These are phyloP conservation scores for Chelon auratus DNA, from an alignment of 2,797 vertebrate species.

Conservation along the genomic window DNA sequence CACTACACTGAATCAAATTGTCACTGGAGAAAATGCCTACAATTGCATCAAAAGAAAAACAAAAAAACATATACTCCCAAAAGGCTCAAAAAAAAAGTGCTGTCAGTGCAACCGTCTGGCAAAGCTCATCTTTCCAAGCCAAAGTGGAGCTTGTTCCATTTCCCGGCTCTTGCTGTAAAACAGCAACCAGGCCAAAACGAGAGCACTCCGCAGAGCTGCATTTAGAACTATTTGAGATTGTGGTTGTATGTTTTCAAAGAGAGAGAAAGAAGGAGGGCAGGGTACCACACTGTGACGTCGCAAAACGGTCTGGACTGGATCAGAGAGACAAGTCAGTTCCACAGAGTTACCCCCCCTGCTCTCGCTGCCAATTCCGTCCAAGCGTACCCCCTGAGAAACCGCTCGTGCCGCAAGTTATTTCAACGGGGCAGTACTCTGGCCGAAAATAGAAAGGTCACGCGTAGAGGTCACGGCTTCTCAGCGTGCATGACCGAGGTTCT, in stretches of 20 bases:
- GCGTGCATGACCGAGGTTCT: constrained; percentile 56
- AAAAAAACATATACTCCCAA: constrained; percentile 16
- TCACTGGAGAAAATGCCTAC: constrained; percentile 44
- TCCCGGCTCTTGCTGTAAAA: constrained; percentile 69
- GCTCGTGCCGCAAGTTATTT: constrained; percentile 73
- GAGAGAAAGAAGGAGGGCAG: constrained; percentile 63
- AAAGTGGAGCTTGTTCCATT: constrained; percentile 70
- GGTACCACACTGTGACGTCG: constrained; percentile 76
- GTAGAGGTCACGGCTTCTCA: constrained; percentile 70
- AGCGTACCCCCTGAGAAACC: constrained; percentile 65
- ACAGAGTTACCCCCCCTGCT: constrained; percentile 50
- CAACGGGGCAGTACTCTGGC: constrained; percentile 61
- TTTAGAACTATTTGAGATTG: constrained; percentile 80
- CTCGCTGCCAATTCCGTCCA: constrained; percentile 62
- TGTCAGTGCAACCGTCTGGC: constrained; percentile 68
- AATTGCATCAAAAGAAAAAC: constrained; percentile 30
- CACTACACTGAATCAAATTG: constrained; percentile 42
- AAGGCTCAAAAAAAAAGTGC: constrained; percentile 27
- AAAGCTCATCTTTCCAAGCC: constrained; percentile 64
- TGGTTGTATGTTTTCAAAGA: constrained; percentile 70
- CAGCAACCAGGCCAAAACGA: constrained; percentile 61
- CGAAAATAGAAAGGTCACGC: constrained; percentile 77
- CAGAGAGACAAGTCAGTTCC: constrained; percentile 71
- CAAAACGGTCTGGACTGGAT: constrained; percentile 82
- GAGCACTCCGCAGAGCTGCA: constrained; percentile 64